Evolutionary conservation across 1,140 invertebrate species (phyloP).

Genomic region (Polyergus mexicanus): DNA sequence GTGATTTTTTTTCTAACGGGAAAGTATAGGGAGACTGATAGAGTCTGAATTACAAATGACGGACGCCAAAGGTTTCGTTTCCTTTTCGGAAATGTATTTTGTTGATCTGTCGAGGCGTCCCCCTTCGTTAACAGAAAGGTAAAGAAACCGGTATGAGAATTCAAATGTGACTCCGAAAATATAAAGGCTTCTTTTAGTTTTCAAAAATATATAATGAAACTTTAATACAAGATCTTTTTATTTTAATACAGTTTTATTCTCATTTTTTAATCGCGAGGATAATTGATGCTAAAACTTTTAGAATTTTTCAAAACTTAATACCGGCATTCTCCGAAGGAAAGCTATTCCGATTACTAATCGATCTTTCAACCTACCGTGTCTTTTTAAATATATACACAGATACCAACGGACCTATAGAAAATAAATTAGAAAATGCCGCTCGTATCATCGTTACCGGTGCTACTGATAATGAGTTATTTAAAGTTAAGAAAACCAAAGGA

Average conservation of each 20-base stretch:
- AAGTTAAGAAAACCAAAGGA: not conserved
- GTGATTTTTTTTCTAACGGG: not conserved
- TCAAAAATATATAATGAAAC: not conserved
- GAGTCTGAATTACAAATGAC: not conserved
- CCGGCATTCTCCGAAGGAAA: not conserved
- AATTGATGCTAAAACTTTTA: not conserved
- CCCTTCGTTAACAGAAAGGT: no score
- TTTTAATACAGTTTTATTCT: constrained; percentile 6
- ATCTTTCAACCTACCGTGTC: not conserved
- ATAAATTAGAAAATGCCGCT: not conserved
- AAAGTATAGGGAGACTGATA: not conserved
- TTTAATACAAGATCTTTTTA: not conserved
- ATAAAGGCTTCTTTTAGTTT: not conserved
- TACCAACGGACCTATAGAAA: not conserved
- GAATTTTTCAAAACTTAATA: not conserved
- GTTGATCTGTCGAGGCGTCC: no score
- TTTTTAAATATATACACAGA: not conserved
- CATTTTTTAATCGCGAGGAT: not conserved
- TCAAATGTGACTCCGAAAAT: not conserved
- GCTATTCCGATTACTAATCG: not conserved
- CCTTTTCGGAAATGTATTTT: not conserved
- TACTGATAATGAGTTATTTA: not conserved
- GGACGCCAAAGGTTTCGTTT: not conserved
- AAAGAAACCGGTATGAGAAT: no score
- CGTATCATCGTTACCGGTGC: not conserved